Base-by-base conservation (phyloP, 1,140 invertebrate species). In the Ephestia elutella region DNA sequence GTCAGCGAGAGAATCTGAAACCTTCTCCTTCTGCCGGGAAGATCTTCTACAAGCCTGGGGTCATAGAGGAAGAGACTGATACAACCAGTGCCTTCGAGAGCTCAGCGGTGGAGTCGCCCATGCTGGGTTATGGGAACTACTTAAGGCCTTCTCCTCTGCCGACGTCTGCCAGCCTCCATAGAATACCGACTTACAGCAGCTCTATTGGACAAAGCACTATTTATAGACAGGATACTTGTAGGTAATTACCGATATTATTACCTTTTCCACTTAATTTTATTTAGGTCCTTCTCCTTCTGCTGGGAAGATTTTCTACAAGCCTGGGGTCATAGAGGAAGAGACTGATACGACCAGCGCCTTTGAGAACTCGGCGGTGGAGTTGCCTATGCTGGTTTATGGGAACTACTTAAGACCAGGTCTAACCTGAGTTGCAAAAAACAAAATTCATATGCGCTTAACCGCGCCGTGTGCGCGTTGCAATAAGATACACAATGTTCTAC, bases 51-150 rank as follows among this genome's bases (percentile, higher is more conserved):
- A 87, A 82, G 55, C 87, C 87, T 5, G 87, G 87, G 2, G 76
- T 78, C n/a, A 87, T 87, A 49, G 86, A 86, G 44, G 89, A 90
- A 25, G 88, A 88, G 49, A 89, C 87, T 7, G 89, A 87, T 63
- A 85, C 87, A 38, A 87, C 87, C 5, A 89, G 87, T 56, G 86
- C 77, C 0, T 82, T 82, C 25, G 89, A 89, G 5, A 81, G 78
- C 44, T 82, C 85, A 0, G 71, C 84, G 59, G 73, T 82, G 7
- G 89, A 90, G 56, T 80, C 84, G 0, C 89, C 89, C 0, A 86
- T 87, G 78, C 64, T 82, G 18, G 71, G 60, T 10, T 76, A 66
- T 48, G 63, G 73, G 9, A 74, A 78, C 0, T 77, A 83, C 28
- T 58, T 87, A 7, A 80, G 77, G 49, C 76, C 86, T 5, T 72